phyloP scores from a whole-genome alignment of 2,888 invertebrate genomes.

The Gryllus longicercus region DNA sequence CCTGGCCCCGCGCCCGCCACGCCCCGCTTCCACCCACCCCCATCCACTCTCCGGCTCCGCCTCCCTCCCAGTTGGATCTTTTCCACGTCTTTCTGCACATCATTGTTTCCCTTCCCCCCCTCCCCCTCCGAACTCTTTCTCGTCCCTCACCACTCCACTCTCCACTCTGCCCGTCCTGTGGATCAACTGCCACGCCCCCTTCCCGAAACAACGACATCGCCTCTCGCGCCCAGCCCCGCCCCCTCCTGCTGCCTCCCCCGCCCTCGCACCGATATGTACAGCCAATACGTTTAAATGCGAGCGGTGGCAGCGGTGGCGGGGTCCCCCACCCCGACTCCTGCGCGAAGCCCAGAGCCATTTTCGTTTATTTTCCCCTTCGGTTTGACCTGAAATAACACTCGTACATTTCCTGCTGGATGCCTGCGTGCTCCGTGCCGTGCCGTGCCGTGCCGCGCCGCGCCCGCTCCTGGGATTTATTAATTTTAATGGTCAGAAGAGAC shows the following conservation, averaged over 20 bases:
- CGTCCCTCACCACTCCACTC: neutral
- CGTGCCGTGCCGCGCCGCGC: neutral
- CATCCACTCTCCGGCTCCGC: too few relatives aligned
- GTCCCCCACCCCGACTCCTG: neutral
- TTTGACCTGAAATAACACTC: constrained; percentile 17
- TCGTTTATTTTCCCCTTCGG: constrained; percentile 17
- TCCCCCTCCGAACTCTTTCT: neutral
- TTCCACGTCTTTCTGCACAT: too few relatives aligned
- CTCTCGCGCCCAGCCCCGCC: too few relatives aligned
- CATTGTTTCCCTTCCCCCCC: neutral
- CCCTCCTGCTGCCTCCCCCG: too few relatives aligned
- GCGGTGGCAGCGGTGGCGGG: neutral
- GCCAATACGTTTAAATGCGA: constrained; percentile 7
- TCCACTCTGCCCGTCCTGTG: neutral
- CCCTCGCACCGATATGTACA: constrained; percentile 5
- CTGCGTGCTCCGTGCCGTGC: neutral
- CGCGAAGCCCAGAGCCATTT: neutral
- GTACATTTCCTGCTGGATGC: neutral
- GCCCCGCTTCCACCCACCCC: too few relatives aligned
- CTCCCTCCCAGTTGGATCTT: too few relatives aligned
- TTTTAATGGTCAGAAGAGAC: too few relatives aligned
- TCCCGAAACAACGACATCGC: too few relatives aligned
- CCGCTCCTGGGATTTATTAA: too few relatives aligned
- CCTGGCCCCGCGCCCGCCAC: too few relatives aligned
- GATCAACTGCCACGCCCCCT: too few relatives aligned